Percentiles rank a stretch among this genome's conserved stretches.
Conservation (phyloP, 2,797 vertebrate genomes). For the Coilia nasus region DNA sequence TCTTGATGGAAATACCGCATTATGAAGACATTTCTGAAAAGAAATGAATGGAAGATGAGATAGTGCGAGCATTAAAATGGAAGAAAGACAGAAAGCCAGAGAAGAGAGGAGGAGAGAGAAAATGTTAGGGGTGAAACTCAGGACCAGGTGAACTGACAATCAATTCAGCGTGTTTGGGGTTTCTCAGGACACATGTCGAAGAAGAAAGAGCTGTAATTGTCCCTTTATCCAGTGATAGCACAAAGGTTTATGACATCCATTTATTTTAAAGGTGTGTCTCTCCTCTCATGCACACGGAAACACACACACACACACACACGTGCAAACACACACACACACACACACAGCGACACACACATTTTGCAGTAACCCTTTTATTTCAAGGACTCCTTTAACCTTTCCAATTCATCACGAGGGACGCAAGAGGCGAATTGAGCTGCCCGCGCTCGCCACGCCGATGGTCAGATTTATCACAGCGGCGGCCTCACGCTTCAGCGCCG, state of each 20-base stretch:
- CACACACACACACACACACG: slow-evolving; percentile 1
- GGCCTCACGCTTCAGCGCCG: slow-evolving; percentile 16
- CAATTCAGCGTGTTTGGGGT: slow-evolving; percentile 53
- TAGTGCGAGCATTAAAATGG: not conserved
- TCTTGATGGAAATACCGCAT: not conserved
- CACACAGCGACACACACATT: slow-evolving; percentile 53
- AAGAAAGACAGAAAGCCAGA: not conserved
- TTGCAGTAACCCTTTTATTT: slow-evolving; percentile 62
- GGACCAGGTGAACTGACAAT: not conserved
- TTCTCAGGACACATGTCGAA: slow-evolving; percentile 68
- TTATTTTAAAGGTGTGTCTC: slow-evolving; percentile 56
- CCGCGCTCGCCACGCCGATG: slow-evolving; percentile 37
- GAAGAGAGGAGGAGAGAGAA: slow-evolving; percentile 42
- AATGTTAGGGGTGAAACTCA: not conserved
- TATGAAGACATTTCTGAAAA: not conserved
- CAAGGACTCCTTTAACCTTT: slow-evolving; percentile 60
- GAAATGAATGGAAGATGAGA: not conserved
- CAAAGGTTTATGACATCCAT: slow-evolving; percentile 58
- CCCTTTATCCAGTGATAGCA: slow-evolving; percentile 67
- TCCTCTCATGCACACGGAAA: not conserved
- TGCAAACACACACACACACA: slow-evolving; percentile 34
- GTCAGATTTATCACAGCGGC: slow-evolving; percentile 57
- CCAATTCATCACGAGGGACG: slow-evolving; percentile 61
- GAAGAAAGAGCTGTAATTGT: slow-evolving; percentile 69
- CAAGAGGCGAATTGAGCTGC: slow-evolving; percentile 46